Percentiles rank a stretch among this genome's conserved stretches.
Evolutionary conservation across 2,888 invertebrate species (phyloP).

Genomic region (Hirtodrosophila confusa): DNA sequence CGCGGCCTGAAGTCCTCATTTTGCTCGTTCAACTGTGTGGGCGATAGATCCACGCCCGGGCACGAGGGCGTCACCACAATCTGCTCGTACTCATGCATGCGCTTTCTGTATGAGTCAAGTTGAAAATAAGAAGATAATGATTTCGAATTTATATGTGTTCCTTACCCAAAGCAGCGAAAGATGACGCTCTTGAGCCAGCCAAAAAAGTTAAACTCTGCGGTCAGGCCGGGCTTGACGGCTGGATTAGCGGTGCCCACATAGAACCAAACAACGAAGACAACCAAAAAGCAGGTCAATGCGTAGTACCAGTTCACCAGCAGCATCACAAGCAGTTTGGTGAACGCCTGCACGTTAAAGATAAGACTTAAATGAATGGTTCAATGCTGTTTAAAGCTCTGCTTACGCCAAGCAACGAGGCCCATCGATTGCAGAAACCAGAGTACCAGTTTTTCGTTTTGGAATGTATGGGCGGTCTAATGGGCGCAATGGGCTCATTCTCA

Average conservation of each 20-base stretch:
- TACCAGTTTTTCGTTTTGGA: constrained; percentile 98
- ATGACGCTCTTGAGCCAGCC: constrained; percentile 90
- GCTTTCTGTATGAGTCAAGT: constrained; percentile 85
- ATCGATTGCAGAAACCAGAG: constrained; percentile 95
- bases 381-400: constrained; percentile 80
- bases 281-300: constrained; percentile 92
- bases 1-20: constrained; percentile 97
- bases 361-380: constrained; percentile 40
- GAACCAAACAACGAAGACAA: constrained; percentile 94
- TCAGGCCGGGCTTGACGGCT: constrained; percentile 96
- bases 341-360: constrained; percentile 87
- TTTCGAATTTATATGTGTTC: not conserved
- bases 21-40: constrained; percentile 96
- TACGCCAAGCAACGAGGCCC: constrained; percentile 96
- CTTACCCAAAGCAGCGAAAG: constrained; percentile 90
- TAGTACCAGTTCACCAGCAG: constrained; percentile 97
- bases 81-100: constrained; percentile 92
- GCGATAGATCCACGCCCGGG: constrained; percentile 91
- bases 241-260: constrained; percentile 98
- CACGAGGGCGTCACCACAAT: constrained; percentile 93
- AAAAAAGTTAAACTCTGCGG: constrained; percentile 92
- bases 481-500: constrained; percentile 85
- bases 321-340: constrained; percentile 94
- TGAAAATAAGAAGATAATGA: not conserved
- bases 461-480: constrained; percentile 89